Evolutionary conservation across 2,888 invertebrate genomes (phyloP).

Genomic region (Phorcus lineatus): DNA sequence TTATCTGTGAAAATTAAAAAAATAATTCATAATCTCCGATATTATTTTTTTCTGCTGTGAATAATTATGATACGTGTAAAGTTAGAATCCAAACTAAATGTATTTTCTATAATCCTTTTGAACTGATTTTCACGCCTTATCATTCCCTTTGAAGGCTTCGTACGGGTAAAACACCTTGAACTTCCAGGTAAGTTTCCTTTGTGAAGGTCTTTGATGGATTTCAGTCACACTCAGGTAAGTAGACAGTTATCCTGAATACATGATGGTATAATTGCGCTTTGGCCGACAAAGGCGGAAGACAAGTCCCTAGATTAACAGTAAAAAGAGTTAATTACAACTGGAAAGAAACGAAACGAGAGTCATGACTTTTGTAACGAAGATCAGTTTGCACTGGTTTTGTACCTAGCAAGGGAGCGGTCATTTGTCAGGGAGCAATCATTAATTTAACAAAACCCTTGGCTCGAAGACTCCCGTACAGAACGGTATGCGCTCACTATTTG

Average conservation of each 20-base stretch:
- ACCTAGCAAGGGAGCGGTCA: conserved; percentile 22
- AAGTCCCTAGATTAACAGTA: neutral
- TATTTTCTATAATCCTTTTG: no score
- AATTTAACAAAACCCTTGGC: conserved; percentile 24
- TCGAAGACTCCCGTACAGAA: conserved; percentile 11
- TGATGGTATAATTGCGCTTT: neutral
- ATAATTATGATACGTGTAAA: no score
- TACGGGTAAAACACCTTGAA: no score
- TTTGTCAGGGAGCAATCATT: conserved; percentile 4
- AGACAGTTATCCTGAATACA: neutral
- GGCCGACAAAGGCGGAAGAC: neutral
- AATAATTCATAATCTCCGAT: no score
- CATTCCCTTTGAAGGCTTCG: no score
- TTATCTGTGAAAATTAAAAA: no score
- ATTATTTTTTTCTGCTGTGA: no score
- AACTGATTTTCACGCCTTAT: no score
- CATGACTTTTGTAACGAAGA: neutral
- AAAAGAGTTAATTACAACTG: neutral
- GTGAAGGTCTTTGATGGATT: no score
- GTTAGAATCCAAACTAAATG: no score
- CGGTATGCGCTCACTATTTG: conserved; percentile 26
- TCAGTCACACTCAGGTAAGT: no score
- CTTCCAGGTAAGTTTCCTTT: no score
- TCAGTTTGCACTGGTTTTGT: neutral
- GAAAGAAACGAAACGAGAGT: neutral